Conservation (phyloP, 2,888 invertebrate genomes). For the Ochropacha duplaris region DNA sequence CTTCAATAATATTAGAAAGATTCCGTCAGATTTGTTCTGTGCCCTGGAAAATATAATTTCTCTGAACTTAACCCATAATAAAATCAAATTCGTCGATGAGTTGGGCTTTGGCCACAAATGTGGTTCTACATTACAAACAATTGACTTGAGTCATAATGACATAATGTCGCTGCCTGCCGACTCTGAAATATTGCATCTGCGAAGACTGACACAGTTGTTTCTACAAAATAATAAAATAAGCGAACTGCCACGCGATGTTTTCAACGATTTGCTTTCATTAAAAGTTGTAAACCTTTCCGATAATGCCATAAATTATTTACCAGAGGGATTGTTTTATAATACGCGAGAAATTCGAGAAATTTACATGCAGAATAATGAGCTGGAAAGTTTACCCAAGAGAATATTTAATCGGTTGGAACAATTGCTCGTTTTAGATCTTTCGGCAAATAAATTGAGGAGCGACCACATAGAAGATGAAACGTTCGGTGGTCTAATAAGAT, state of each 20-base stretch:
- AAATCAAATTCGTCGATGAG: constrained; percentile 89
- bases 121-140: constrained; percentile 88
- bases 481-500: constrained; percentile 92
- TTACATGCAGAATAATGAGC: constrained; percentile 92
- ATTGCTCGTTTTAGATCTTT: constrained; percentile 92
- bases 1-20: constrained; percentile 90
- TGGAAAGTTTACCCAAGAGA: constrained; percentile 91
- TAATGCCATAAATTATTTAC: constrained; percentile 91
- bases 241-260: constrained; percentile 89
- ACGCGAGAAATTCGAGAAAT: constrained; percentile 92
- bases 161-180: constrained; percentile 88
- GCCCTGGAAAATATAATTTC: constrained; percentile 90
- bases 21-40: constrained; percentile 92
- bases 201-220: constrained; percentile 90
- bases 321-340: constrained; percentile 91
- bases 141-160: constrained; percentile 92
- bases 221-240: constrained; percentile 93
- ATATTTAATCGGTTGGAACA: constrained; percentile 93
- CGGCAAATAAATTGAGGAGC: constrained; percentile 92
- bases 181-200: constrained; percentile 89
- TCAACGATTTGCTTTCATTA: constrained; percentile 90
- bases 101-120: constrained; percentile 86
- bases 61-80: constrained; percentile 92
- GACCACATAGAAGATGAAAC: constrained; percentile 93
- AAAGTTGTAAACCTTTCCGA: constrained; percentile 93